A percentile compares a stretch with the other conserved stretches of the same genome.
phyloP scores from a whole-genome alignment of 1,140 invertebrate species.

The Drosophila athabasca region DNA sequence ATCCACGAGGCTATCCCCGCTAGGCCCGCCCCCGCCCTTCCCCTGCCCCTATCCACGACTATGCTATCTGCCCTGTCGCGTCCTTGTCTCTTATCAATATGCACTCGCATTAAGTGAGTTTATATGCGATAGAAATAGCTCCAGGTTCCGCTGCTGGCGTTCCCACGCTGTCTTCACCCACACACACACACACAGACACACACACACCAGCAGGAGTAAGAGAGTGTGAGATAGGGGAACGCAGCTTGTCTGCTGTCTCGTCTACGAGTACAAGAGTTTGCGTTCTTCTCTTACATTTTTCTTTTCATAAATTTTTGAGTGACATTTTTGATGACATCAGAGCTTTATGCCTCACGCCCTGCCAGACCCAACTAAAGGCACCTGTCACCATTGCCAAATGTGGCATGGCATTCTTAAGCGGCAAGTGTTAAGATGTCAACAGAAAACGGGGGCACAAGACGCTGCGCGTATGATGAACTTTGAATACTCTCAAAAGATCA shows the following conservation, averaged over 20 bases:
- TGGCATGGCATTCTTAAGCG: conserved; percentile 74
- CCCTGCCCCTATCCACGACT: too few species aligned
- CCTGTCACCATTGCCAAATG: conserved; percentile 79
- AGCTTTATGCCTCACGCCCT: conserved; percentile 72
- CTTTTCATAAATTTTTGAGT: conserved; percentile 81
- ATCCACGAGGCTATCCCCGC: too few species aligned
- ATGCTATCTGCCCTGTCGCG: conserved; percentile 12
- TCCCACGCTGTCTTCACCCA: conserved; percentile 33
- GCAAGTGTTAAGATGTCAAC: conserved; percentile 78
- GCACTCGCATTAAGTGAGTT: conserved; percentile 73
- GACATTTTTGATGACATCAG: conserved; percentile 80
- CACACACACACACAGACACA: conserved; percentile 1
- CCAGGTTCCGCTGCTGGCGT: conserved; percentile 41
- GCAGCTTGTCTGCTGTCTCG: conserved; percentile 23
- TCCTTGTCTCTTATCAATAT: conserved; percentile 74
- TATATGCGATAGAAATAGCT: conserved; percentile 59
- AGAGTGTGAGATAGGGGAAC: background rate
- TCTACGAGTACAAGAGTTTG: conserved; percentile 22
- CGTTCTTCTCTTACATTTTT: conserved; percentile 48
- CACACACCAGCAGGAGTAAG: background rate
- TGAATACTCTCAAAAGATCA: conserved; percentile 35
- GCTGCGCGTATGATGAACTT: background rate
- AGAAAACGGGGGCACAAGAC: conserved; percentile 17
- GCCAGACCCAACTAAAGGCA: conserved; percentile 73
- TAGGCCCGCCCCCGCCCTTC: too few species aligned